These are phyloP conservation scores for Thera obeliscata DNA, from an alignment of 2,888 invertebrate genomes.

Conservation along the genomic window DNA sequence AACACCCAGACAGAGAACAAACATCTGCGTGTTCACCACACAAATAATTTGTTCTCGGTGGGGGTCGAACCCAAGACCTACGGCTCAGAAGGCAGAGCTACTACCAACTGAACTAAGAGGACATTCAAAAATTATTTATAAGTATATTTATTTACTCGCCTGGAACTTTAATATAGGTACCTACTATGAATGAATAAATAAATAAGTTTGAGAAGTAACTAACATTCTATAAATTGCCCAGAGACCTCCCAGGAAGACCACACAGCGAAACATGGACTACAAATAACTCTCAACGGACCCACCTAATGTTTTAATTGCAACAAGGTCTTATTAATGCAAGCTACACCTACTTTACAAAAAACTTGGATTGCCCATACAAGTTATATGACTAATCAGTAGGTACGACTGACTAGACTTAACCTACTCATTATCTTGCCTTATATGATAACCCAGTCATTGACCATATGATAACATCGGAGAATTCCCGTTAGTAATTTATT, in stretches of 20 bases:
- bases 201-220: background rate
- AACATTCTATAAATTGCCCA: constrained; percentile 20
- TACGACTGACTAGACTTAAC: constrained; percentile 37
- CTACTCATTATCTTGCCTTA: constrained; percentile 56
- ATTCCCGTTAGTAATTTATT: constrained; percentile 79
- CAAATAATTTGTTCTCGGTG: too few species aligned
- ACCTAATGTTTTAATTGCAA: constrained; percentile 33
- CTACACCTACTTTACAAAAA: constrained; percentile 26
- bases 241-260: constrained; percentile 29
- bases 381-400: constrained; percentile 9
- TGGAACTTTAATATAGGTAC: background rate
- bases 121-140: too few species aligned
- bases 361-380: constrained; percentile 25
- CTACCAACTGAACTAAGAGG: too few species aligned
- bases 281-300: constrained; percentile 27
- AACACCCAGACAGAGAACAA: too few species aligned
- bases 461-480: constrained; percentile 64
- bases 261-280: constrained; percentile 4
- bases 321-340: constrained; percentile 42
- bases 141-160: too few species aligned
- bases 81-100: too few species aligned
- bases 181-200: background rate
- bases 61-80: too few species aligned
- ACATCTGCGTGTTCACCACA: too few species aligned
- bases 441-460: constrained; percentile 66